Percentiles rank a stretch among this genome's conserved stretches.
Evolutionary conservation across 2,113 vertebrate genomes (phyloP).

Genomic region (Dromaius novaehollandiae): DNA sequence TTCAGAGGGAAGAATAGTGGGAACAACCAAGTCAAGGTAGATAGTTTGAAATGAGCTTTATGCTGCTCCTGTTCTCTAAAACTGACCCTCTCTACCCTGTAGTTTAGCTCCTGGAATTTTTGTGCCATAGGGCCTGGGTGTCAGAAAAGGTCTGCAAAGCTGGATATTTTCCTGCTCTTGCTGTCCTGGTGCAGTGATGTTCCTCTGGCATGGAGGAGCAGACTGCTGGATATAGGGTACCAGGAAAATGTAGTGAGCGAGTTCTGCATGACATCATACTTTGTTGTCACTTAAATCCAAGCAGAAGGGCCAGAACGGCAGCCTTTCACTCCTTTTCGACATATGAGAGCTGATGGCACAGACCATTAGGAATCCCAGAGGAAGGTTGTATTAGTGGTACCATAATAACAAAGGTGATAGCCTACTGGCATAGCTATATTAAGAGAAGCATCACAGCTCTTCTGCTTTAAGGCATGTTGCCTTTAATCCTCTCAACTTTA

Average conservation of each 20-base stretch:
- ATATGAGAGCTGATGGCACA: background rate
- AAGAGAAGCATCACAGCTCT: background rate
- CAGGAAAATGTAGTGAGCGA: background rate
- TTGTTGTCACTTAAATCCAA: background rate
- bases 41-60: background rate
- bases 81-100: background rate
- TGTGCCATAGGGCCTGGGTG: too few relatives aligned
- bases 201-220: background rate
- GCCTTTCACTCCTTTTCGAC: background rate
- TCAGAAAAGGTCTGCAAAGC: background rate
- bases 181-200: background rate
- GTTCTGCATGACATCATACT: background rate
- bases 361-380: background rate
- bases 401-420: background rate
- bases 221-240: background rate
- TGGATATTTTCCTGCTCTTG: background rate
- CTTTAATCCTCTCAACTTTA: background rate
- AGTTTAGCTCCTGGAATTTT: background rate
- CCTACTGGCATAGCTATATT: background rate
- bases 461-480: background rate
- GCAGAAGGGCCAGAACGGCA: background rate
- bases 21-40: background rate
- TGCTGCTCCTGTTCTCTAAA: background rate
- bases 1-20: background rate
- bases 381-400: background rate